These are phyloP conservation scores for Endotricha flammealis DNA, from an alignment of 2,888 invertebrate species.

Conservation along the genomic window DNA sequence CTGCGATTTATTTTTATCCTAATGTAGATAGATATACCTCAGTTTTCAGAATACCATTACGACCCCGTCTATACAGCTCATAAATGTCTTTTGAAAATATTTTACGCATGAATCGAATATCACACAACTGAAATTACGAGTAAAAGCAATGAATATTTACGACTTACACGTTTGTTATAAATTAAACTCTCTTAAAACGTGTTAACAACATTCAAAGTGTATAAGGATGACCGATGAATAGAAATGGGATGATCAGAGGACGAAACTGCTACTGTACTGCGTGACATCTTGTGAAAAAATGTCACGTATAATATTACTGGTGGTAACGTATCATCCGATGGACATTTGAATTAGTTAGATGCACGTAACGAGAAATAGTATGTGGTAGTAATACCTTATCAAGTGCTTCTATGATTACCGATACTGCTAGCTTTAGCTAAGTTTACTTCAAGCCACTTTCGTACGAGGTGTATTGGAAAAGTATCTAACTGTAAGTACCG, in stretches of 20 bases:
- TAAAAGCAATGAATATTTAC: too few relatives aligned
- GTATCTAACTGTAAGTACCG: too few relatives aligned
- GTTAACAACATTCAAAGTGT: constrained; percentile 53
- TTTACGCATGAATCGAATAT: too few relatives aligned
- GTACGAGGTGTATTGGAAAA: too few relatives aligned
- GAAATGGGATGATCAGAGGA: constrained; percentile 51
- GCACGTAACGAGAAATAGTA: not conserved
- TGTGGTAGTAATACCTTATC: not conserved
- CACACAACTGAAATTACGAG: too few relatives aligned
- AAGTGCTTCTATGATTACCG: not conserved
- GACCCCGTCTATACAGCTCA: too few relatives aligned
- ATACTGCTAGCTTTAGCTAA: not conserved
- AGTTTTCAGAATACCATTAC: too few relatives aligned
- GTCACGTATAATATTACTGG: constrained; percentile 56
- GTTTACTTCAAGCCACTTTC: not conserved
- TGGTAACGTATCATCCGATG: constrained; percentile 27
- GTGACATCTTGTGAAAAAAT: constrained; percentile 39
- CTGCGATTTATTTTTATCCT: too few relatives aligned
- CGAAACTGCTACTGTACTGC: constrained; percentile 57
- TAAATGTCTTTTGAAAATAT: too few relatives aligned
- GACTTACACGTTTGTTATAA: too few relatives aligned
- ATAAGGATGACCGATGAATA: constrained; percentile 47
- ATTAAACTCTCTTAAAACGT: constrained; percentile 15
- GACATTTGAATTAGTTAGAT: constrained; percentile 18
- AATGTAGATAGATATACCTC: too few relatives aligned